Evolutionary conservation across 1,140 invertebrate genomes (phyloP).

Genomic region (Apis laboriosa): DNA sequence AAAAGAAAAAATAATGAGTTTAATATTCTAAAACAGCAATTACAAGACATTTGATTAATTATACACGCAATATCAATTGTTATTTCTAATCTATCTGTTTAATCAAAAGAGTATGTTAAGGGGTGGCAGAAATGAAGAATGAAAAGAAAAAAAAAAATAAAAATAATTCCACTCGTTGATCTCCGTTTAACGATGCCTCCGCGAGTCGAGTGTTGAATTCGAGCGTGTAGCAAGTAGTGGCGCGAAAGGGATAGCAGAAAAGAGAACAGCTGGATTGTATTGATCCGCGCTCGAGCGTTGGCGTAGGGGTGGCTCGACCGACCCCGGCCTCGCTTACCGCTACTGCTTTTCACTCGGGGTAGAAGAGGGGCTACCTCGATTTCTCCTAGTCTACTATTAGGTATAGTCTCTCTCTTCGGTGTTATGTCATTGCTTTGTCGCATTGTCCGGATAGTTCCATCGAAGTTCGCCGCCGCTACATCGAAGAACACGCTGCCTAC

Average conservation of each 20-base stretch:
- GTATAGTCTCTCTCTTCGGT: conserved; percentile 39
- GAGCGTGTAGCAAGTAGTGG: conserved; percentile 51
- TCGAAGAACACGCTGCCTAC: not conserved
- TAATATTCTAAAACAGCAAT: not conserved
- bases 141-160: not conserved
- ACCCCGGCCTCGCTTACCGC: conserved; percentile 56
- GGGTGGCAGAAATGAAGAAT: not conserved
- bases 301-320: conserved; percentile 70
- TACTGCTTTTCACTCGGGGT: conserved; percentile 60
- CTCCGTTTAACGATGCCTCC: not conserved
- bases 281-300: conserved; percentile 71
- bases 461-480: not conserved
- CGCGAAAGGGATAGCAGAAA: conserved; percentile 74
- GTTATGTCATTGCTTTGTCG: conserved; percentile 61
- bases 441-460: conserved; percentile 28
- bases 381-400: conserved; percentile 12
- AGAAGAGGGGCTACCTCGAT: conserved; percentile 49
- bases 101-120: not conserved
- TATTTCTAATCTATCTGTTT: not conserved
- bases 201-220: conserved; percentile 33
- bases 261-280: conserved; percentile 79
- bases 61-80: not conserved
- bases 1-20: too few relatives aligned
- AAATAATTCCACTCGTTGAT: conserved; percentile 40
- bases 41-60: not conserved